Evolutionary conservation across 2,113 vertebrate genomes (phyloP), one percentile per base, ranked within the genome.

Genomic region (Lichenostomus cassidix): DNA sequence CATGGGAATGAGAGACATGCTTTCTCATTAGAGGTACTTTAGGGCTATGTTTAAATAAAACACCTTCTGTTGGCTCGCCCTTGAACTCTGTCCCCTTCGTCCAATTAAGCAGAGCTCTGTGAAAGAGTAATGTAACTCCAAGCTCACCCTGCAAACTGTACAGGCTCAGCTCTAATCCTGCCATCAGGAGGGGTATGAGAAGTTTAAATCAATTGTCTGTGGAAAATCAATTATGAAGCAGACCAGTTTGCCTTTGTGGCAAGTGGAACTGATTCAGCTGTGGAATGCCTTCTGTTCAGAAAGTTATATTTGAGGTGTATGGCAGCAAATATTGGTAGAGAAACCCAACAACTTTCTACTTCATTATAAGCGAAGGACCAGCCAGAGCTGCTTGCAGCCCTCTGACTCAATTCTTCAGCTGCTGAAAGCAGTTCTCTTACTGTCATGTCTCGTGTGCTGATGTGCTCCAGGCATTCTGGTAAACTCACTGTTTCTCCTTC

Each of bases 71-170:
- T 97, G 96, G 91, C 94, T 96, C 49, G 91, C 53, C 95, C 97
- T 97, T 97, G 96, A 97, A 97, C 96, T 91, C 96, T 76, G 87
- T 97, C 59, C 69, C 90, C 95, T 97, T 92, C 3, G 23, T 88
- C 97, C 91, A 95, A 92, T 95, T 97, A 97, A 97, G 73, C 78
- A 93, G 90, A 97, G 62, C 95, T 91, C 91, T 80, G 73, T 91
- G 87, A 91, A 93, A 95, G 78, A 85, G 83, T 94, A 95, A 87
- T 27, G 39, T 24, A 78, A 87, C 96, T 97, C 70, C 41, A 67
- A 86, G 92, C 90, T 92, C 12, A 0, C 90, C 68, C 52, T 81
- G 93, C 75, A 81, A 97, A 83, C 75, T 81, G 56, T 6, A 15
- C 89, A 94, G 84, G 7, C 90, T 97, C 87, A 19, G 81, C 93